phyloP scores from a whole-genome alignment of 2,888 invertebrate genomes.

The Conops quadrifasciatus region DNA sequence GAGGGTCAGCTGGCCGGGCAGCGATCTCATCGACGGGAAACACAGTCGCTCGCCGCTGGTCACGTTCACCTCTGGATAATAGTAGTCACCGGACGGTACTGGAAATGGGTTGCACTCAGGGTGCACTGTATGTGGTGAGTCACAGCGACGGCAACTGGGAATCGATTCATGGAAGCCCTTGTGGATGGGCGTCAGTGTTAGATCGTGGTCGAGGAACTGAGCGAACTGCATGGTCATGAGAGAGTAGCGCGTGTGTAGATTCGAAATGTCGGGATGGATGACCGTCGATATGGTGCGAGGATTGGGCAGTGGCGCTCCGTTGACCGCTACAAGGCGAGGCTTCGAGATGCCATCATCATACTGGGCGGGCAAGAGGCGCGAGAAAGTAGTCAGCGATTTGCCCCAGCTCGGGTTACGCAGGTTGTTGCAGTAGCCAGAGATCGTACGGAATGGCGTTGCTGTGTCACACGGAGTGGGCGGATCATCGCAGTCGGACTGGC shows the following conservation, averaged over 20 bases:
- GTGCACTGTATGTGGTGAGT: slow-evolving; percentile 86
- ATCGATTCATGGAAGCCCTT: slow-evolving; percentile 91
- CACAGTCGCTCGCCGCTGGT: slow-evolving; percentile 86
- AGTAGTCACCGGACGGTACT: slow-evolving; percentile 87
- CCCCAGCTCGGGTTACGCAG: slow-evolving; percentile 83
- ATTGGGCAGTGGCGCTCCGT: slow-evolving; percentile 82
- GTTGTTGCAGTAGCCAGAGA: slow-evolving; percentile 89
- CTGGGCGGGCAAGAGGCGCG: slow-evolving; percentile 82
- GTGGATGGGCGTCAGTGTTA: slow-evolving; percentile 93
- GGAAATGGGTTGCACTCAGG: slow-evolving; percentile 94
- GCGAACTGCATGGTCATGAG: slow-evolving; percentile 96
- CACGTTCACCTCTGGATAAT: slow-evolving; percentile 86
- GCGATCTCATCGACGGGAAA: slow-evolving; percentile 92
- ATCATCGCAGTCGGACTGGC: slow-evolving; percentile 70
- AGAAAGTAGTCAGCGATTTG: slow-evolving; percentile 85
- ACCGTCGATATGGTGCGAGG: slow-evolving; percentile 86
- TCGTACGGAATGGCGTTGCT: slow-evolving; percentile 73
- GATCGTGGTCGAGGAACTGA: slow-evolving; percentile 92
- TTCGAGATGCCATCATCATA: slow-evolving; percentile 90
- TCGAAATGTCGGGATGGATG: slow-evolving; percentile 91
- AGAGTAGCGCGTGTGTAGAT: slow-evolving; percentile 86
- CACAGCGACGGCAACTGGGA: slow-evolving; percentile 88
- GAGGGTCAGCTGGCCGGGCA: slow-evolving; percentile 89
- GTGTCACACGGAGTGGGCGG: slow-evolving; percentile 76
- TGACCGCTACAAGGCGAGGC: slow-evolving; percentile 77